A percentile compares a stretch with the other conserved stretches of the same genome.
Conservation (phyloP, 1,140 invertebrate species). For the Pachyrhynchus sulphureomaculatus region DNA sequence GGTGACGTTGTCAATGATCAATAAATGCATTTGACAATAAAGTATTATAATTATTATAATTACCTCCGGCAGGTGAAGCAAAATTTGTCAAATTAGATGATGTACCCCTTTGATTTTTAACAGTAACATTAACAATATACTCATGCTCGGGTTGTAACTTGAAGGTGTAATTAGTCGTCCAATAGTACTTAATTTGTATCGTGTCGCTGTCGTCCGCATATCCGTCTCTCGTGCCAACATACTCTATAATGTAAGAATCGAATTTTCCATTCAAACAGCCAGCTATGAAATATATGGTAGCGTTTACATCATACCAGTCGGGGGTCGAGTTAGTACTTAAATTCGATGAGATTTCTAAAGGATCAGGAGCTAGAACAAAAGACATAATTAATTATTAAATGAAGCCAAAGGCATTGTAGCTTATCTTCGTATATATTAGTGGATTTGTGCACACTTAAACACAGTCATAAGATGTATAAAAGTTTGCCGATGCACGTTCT, state of each 20-base stretch:
- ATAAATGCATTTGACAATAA: no score
- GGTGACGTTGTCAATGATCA: no score
- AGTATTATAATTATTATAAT: no score
- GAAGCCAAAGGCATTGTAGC: no score
- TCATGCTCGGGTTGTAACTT: conserved; percentile 30
- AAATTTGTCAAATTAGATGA: not conserved
- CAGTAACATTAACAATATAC: conserved; percentile 24
- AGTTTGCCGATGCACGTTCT: no score
- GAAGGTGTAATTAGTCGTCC: not conserved
- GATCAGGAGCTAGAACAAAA: conserved; percentile 1
- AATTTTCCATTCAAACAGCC: conserved; percentile 37
- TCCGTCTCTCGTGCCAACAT: conserved; percentile 22
- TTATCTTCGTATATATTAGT: no score
- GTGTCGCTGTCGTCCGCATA: not conserved
- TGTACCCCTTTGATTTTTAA: conserved; percentile 16
- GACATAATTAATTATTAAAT: not conserved
- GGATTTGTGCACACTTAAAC: no score
- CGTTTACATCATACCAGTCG: conserved; percentile 19
- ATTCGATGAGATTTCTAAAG: no score
- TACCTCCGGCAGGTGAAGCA: conserved; percentile 36
- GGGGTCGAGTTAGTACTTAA: no score
- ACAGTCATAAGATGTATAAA: no score
- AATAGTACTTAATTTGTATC: not conserved
- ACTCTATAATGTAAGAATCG: conserved; percentile 24
- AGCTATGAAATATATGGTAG: conserved; percentile 25